These are phyloP conservation scores for Platycheirus albimanus DNA, from an alignment of 2,888 invertebrate genomes.

Conservation along the genomic window DNA sequence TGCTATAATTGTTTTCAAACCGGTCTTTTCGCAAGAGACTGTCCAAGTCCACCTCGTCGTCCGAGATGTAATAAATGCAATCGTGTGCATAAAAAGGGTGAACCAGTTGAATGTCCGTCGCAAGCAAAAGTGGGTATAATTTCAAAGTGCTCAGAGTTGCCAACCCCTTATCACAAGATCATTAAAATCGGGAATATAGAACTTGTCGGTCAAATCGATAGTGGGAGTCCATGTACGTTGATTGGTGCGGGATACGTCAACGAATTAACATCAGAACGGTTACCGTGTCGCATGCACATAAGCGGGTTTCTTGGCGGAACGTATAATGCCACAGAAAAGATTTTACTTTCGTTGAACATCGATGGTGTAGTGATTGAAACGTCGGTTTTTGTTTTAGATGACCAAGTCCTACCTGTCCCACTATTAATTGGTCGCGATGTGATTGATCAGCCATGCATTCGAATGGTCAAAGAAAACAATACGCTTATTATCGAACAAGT, in stretches of 20 bases:
- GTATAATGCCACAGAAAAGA: not conserved
- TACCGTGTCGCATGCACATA: not conserved
- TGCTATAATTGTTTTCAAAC: not conserved
- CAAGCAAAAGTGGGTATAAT: not conserved
- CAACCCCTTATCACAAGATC: not conserved
- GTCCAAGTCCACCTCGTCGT: not conserved
- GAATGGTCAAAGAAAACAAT: too few species aligned
- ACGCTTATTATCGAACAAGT: too few species aligned
- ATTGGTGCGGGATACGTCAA: not conserved
- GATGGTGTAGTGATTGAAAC: not conserved
- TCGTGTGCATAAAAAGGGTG: not conserved
- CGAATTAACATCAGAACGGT: too few species aligned
- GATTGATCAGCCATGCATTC: too few species aligned
- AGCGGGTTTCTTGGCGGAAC: not conserved
- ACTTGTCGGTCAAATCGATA: not conserved
- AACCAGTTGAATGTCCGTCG: not conserved
- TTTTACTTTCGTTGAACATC: not conserved
- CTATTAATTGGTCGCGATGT: too few species aligned
- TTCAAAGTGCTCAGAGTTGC: not conserved
- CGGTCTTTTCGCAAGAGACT: not conserved
- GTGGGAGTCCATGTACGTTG: not conserved
- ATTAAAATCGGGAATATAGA: not conserved
- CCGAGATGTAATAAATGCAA: too few species aligned
- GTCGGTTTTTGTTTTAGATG: too few species aligned
- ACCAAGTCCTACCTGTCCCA: too few species aligned